phyloP scores from a whole-genome alignment of 1,140 invertebrate species.

The Scaptomyza pallida region DNA sequence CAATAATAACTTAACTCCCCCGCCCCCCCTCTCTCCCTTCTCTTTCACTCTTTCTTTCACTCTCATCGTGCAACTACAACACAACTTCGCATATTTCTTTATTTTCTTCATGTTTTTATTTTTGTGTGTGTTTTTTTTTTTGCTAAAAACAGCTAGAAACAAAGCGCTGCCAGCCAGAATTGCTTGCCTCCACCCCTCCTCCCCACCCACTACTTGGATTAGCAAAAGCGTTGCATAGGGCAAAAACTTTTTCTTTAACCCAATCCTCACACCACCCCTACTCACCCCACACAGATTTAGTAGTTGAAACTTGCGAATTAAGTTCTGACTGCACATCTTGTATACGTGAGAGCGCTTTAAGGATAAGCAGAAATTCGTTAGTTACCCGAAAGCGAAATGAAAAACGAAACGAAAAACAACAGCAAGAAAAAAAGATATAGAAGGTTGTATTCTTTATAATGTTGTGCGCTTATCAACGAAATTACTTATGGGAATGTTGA shows the following conservation, averaged over 20 bases:
- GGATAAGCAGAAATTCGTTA: constrained; percentile 3
- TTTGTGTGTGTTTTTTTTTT: constrained; percentile 1
- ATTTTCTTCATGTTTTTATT: not conserved
- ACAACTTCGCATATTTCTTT: not conserved
- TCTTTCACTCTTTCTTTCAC: too few species aligned
- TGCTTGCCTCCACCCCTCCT: not conserved
- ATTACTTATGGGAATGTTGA: too few species aligned
- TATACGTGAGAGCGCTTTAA: not conserved
- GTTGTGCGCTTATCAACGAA: not conserved
- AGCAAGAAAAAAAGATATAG: too few species aligned
- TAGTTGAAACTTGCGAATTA: constrained; percentile 41
- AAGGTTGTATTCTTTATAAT: not conserved
- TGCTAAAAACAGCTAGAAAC: constrained; percentile 51
- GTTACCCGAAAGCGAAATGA: not conserved
- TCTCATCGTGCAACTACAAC: constrained; percentile 6
- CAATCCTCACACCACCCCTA: not conserved
- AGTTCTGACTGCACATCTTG: constrained; percentile 1
- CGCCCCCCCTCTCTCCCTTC: too few species aligned
- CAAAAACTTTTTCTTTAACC: constrained; percentile 18
- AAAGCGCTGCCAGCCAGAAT: constrained; percentile 9
- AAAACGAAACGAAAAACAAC: too few species aligned
- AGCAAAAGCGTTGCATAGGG: constrained; percentile 32
- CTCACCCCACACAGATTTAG: constrained; percentile 39
- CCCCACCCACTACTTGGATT: constrained; percentile 49
- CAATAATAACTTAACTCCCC: constrained; percentile 49